Conservation (phyloP, 2,888 invertebrate genomes). For the Listrodromus nycthemerus region DNA sequence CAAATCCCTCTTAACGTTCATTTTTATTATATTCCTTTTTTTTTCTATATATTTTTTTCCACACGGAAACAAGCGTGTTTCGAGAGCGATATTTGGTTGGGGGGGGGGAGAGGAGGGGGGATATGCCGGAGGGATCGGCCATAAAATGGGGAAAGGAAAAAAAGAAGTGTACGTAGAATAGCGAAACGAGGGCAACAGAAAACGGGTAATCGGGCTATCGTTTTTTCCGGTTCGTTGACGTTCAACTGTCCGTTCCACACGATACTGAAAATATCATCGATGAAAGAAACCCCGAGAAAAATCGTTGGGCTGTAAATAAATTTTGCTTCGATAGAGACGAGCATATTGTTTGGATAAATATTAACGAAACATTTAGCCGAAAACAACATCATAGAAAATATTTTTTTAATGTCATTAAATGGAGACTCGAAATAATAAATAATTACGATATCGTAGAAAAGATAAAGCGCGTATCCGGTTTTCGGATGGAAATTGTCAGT, state of each 20-base stretch:
- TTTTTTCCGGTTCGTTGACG: conserved; percentile 7
- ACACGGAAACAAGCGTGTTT: conserved; percentile 29
- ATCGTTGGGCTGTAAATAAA: not conserved
- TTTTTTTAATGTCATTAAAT: no score
- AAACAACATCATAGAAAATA: not conserved
- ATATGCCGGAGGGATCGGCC: not conserved
- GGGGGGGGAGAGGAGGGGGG: not conserved
- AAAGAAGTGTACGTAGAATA: conserved; percentile 6
- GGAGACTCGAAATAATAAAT: not conserved
- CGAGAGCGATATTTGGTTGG: conserved; percentile 7
- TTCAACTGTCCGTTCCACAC: not conserved
- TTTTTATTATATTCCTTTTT: conserved; percentile 28
- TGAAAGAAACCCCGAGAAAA: not conserved
- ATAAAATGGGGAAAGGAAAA: conserved; percentile 24
- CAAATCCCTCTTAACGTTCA: conserved; percentile 54
- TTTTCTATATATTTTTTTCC: not conserved
- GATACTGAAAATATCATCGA: not conserved
- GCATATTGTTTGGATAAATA: not conserved
- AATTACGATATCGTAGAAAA: not conserved
- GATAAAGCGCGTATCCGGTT: no score
- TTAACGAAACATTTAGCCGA: not conserved
- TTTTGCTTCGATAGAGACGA: not conserved
- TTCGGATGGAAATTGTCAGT: no score
- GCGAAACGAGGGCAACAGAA: not conserved
- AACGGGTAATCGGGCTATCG: not conserved